These are phyloP conservation scores for Saguinus imperator DNA, from an alignment of 2,113 vertebrate species.

Conservation along the genomic window DNA sequence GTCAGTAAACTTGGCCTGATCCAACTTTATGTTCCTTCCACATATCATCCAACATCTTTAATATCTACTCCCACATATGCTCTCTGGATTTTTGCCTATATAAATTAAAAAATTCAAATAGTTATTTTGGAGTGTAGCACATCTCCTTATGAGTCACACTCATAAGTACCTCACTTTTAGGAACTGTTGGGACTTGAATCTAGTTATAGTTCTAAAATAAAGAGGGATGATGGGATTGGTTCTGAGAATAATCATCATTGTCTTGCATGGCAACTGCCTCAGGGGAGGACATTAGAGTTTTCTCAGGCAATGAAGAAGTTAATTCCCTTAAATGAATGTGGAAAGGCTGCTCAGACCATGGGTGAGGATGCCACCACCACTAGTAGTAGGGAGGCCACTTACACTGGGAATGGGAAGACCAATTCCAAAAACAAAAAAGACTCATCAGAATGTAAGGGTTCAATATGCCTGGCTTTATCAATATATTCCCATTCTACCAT, in stretches of 20 bases:
- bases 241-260: neutral
- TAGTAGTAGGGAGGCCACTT: neutral
- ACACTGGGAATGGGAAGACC: neutral
- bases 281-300: neutral
- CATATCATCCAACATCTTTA: neutral
- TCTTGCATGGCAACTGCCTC: neutral
- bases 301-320: neutral
- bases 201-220: neutral
- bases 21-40: neutral
- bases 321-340: neutral
- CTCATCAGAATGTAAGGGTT: neutral
- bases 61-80: neutral
- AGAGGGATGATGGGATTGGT: neutral
- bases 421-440: neutral
- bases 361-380: neutral
- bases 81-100: neutral
- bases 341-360: neutral
- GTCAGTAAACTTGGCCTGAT: neutral
- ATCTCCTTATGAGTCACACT: neutral
- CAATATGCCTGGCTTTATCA: neutral
- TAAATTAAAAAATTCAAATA: neutral
- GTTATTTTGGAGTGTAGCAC: neutral
- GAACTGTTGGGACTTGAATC: neutral
- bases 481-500: neutral
- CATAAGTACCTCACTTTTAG: neutral